Percentiles rank a stretch among this genome's conserved stretches.
Evolutionary conservation across 1,140 invertebrate genomes (phyloP).

Genomic region (Pseudomyrmex concolor): DNA sequence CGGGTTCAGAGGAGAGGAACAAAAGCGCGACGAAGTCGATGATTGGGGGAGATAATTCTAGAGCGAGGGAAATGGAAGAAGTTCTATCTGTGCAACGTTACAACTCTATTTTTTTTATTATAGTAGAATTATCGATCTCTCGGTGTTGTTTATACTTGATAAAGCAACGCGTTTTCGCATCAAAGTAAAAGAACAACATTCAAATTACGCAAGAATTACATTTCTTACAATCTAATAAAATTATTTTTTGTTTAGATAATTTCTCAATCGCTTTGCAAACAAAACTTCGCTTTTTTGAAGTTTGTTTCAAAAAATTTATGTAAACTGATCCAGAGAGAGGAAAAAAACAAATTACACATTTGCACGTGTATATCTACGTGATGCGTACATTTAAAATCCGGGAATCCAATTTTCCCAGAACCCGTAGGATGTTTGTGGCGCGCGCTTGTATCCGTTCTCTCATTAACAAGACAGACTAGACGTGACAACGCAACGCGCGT

Average conservation of each 20-base stretch:
- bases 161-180: neutral
- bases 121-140: slow-evolving; percentile 5
- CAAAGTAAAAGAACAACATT: too few relatives aligned
- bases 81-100: neutral
- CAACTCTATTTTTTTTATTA: neutral
- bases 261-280: too few relatives aligned
- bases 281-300: too few relatives aligned
- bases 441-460: neutral
- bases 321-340: too few relatives aligned
- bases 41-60: slow-evolving; percentile 36
- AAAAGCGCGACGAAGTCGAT: slow-evolving; percentile 21
- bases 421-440: neutral
- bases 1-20: neutral
- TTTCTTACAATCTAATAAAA: too few relatives aligned
- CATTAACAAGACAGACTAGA: slow-evolving; percentile 35
- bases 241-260: too few relatives aligned
- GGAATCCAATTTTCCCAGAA: neutral
- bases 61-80: slow-evolving; percentile 10
- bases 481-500: slow-evolving; percentile 5
- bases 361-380: too few relatives aligned
- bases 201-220: too few relatives aligned
- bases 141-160: neutral
- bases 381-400: neutral
- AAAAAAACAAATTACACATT: too few relatives aligned
- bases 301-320: too few relatives aligned